These are phyloP conservation scores for Paedocypris micromegethes DNA, from an alignment of 2,797 vertebrate genomes.

Conservation along the genomic window DNA sequence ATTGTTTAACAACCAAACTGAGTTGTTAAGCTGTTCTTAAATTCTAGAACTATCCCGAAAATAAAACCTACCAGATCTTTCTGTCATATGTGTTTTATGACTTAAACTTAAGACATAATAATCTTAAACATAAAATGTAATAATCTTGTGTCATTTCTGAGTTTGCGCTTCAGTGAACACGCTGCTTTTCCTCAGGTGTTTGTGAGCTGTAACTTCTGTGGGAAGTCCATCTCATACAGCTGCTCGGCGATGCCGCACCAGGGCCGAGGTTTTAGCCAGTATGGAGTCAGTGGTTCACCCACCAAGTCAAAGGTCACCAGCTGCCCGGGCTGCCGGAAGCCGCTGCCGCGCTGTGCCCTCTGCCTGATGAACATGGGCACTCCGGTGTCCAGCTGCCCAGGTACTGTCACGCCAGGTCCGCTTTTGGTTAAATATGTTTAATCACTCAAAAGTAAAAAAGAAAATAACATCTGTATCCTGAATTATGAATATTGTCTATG, in stretches of 20 bases:
- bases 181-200: constrained; percentile 79
- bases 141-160: background rate
- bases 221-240: constrained; percentile 98
- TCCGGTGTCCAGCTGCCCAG: constrained; percentile 88
- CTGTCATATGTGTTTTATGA: too few relatives aligned
- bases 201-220: constrained; percentile 99
- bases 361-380: constrained; percentile 99
- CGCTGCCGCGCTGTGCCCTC: constrained; percentile 93
- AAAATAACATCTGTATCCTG: too few relatives aligned
- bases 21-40: too few relatives aligned
- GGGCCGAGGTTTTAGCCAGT: constrained; percentile 94
- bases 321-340: constrained; percentile 95
- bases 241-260: constrained; percentile 92
- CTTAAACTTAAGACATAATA: too few relatives aligned
- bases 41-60: too few relatives aligned
- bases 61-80: too few relatives aligned
- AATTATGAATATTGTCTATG: too few relatives aligned
- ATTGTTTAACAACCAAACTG: too few relatives aligned
- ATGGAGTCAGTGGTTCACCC: constrained; percentile 93
- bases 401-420: constrained; percentile 51
- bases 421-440: too few relatives aligned
- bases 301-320: constrained; percentile 98
- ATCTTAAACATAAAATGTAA: too few relatives aligned
- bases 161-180: background rate
- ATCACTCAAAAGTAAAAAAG: too few relatives aligned